Percentiles rank a stretch among this genome's conserved stretches.
Conservation (phyloP, 2,888 invertebrate genomes). For the Orthosia gracilis region DNA sequence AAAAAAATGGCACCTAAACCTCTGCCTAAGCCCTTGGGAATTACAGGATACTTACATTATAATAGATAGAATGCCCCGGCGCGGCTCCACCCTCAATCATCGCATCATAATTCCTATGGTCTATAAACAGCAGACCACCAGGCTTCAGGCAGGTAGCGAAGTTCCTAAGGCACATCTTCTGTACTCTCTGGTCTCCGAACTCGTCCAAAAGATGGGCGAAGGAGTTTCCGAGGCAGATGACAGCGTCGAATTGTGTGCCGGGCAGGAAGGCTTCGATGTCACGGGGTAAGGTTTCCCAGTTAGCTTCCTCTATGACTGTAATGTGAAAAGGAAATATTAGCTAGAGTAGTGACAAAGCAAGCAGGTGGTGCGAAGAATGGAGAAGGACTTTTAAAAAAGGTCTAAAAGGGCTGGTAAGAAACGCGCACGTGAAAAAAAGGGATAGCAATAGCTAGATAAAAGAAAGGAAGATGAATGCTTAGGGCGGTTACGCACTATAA, state of each 20-base stretch:
- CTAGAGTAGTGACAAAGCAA: neutral
- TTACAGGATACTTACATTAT: conserved; percentile 93
- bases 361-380: too few relatives aligned
- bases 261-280: conserved; percentile 93
- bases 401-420: too few relatives aligned
- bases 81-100: conserved; percentile 95
- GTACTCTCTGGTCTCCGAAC: conserved; percentile 95
- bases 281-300: conserved; percentile 95
- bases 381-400: too few relatives aligned
- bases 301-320: conserved; percentile 97
- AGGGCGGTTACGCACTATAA: too few relatives aligned
- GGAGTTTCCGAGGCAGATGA: conserved; percentile 97
- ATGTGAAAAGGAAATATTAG: conserved; percentile 28
- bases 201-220: conserved; percentile 97
- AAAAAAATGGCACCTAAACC: too few relatives aligned
- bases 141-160: conserved; percentile 96
- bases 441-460: too few relatives aligned
- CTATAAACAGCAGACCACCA: conserved; percentile 96
- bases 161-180: conserved; percentile 95
- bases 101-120: conserved; percentile 97
- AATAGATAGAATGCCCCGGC: conserved; percentile 96
- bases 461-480: too few relatives aligned
- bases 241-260: conserved; percentile 95
- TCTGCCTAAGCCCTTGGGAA: too few relatives aligned
- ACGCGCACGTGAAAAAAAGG: too few relatives aligned